Evolutionary conservation across 2,888 invertebrate species (phyloP).

Genomic region (Thymelicus lineola): DNA sequence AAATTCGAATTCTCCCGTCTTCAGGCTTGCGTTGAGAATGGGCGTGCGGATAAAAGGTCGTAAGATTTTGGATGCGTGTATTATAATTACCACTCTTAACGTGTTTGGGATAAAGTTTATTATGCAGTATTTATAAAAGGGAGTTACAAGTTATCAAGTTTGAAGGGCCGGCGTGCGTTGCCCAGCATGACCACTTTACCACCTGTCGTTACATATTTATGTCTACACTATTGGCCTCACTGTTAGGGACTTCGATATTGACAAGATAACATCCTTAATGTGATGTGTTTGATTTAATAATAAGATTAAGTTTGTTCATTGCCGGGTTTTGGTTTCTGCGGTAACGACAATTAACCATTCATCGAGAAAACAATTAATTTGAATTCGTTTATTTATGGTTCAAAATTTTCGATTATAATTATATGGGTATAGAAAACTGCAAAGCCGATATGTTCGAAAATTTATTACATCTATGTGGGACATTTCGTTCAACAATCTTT

Average conservation of each 20-base stretch:
- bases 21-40: conserved; percentile 81
- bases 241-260: conserved; percentile 85
- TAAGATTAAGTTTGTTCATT: conserved; percentile 80
- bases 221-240: conserved; percentile 85
- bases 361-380: conserved; percentile 49
- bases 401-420: not conserved
- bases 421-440: too few species aligned
- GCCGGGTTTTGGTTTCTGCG: conserved; percentile 65
- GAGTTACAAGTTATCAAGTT: conserved; percentile 52
- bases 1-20: conserved; percentile 85
- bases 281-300: conserved; percentile 86
- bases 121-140: conserved; percentile 56
- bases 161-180: conserved; percentile 75
- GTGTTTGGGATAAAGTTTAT: conserved; percentile 53
- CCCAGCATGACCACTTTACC: conserved; percentile 84
- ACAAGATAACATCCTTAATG: conserved; percentile 86
- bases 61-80: conserved; percentile 45
- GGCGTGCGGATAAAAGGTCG: conserved; percentile 46
- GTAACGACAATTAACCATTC: conserved; percentile 66
- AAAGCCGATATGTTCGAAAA: too few species aligned
- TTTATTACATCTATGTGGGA: too few species aligned
- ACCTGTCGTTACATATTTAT: conserved; percentile 86
- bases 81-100: conserved; percentile 41
- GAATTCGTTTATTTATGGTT: conserved; percentile 20
- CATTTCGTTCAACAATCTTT: too few species aligned